Conservation (phyloP, 2,113 vertebrate species). For the Lophura nycthemera region DNA sequence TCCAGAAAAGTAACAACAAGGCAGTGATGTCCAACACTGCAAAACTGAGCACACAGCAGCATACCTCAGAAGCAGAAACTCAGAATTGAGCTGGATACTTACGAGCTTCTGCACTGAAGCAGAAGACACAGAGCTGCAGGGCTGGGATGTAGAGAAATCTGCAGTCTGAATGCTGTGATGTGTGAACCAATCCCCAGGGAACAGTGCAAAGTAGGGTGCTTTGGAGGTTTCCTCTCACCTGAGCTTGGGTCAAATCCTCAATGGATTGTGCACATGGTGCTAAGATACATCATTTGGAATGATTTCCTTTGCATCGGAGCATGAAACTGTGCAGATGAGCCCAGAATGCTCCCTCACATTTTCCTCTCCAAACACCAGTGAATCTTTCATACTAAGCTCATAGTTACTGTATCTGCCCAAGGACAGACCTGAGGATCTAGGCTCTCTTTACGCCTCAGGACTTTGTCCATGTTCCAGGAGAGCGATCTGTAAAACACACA, state of each 20-base stretch:
- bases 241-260: not conserved
- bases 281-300: not conserved
- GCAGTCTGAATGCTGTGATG: not conserved
- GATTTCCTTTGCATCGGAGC: not conserved
- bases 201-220: not conserved
- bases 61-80: not conserved
- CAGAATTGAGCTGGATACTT: not conserved
- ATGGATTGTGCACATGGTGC: too few species aligned
- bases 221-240: not conserved
- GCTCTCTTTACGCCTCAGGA: not conserved
- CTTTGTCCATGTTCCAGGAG: not conserved
- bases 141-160: not conserved
- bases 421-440: not conserved
- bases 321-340: not conserved
- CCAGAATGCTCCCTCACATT: not conserved
- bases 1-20: not conserved
- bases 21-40: not conserved
- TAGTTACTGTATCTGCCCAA: not conserved
- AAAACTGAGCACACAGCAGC: not conserved
- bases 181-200: not conserved
- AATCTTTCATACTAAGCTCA: not conserved
- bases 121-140: not conserved
- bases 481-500: not conserved
- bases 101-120: not conserved
- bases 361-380: not conserved